Evolutionary conservation across 2,113 vertebrate genomes (phyloP).

Genomic region (Mustelus asterias): DNA sequence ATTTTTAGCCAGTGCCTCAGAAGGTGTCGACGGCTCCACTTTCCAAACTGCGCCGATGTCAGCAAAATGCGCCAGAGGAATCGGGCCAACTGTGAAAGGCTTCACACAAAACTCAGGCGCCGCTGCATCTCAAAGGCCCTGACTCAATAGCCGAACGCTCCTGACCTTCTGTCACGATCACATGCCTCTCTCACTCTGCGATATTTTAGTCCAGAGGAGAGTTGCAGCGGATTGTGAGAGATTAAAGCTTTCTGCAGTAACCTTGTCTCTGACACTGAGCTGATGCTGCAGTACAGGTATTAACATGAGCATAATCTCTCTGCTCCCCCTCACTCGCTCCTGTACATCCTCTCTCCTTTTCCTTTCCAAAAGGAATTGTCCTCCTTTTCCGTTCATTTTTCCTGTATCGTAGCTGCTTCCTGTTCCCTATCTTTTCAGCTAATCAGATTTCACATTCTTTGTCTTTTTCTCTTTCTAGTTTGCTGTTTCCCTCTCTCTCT

Average conservation of each 20-base stretch:
- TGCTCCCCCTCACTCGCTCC: neutral
- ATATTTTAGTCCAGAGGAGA: neutral
- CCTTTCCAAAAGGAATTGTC: neutral
- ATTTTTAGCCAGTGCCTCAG: neutral
- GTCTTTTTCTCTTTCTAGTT: neutral
- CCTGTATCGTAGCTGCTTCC: neutral
- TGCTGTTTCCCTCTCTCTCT: neutral
- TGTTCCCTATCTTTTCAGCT: neutral
- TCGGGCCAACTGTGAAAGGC: neutral
- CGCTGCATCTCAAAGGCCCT: neutral
- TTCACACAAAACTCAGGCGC: neutral
- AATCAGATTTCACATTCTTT: neutral
- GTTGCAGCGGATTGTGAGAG: neutral
- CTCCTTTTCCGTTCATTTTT: neutral
- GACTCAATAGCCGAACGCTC: neutral
- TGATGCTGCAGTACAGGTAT: neutral
- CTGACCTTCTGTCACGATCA: neutral
- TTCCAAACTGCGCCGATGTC: neutral
- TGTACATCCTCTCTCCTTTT: neutral
- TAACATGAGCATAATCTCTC: neutral
- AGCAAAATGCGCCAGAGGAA: neutral
- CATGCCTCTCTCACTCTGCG: neutral
- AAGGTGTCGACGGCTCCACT: too few relatives aligned
- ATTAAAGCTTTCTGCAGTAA: neutral
- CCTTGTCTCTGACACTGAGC: neutral